Base-by-base conservation (phyloP, 2,888 invertebrate genomes). In the Trimorus sp. region DNA sequence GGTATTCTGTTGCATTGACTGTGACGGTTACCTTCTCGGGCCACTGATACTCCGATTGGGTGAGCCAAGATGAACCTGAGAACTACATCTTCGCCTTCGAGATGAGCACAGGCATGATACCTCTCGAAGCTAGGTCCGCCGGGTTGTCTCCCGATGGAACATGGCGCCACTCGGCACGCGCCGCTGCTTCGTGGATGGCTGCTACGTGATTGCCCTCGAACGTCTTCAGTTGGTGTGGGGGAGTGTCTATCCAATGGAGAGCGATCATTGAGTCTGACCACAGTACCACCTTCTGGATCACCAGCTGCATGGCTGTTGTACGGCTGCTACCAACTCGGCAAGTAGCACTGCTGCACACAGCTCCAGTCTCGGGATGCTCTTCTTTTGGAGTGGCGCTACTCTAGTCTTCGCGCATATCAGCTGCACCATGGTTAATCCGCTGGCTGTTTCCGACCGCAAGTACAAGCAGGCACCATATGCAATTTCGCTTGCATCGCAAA, bases 401-500 rank as follows among this genome's bases (percentile, higher is more conserved):
- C 36, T 15, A 1, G 36, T 63, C 37, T 63, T 49, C 5, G 42
- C 26, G 26, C 26, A 26, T 26, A 26, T 26, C 26, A 26, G 26
- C 26, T 26, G 26, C 26, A 26, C 26, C 26, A 4, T 26, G 26
- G 26, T 26, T 26, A 4, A 26, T 26, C 26, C 26, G 26, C 26
- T 3, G 26, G 26, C 26, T 26, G 37, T 38, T 4, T 3, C 1
- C 14, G 38, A 6, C 14, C 53, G 15, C 12, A 54, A 1, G 26
- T 45, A 66, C 16, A 66, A 16, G 12, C 54, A 54, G 1, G 51
- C 56, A n/a, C 54, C 54, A 9, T 66, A 66, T 36, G 66, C 51
- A 0, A 40, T 37, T 38, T 51, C 38, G 14, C 51, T 26, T 1
- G 26, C 26, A 26, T 26, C 26, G 26, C 26, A 26, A 4, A 26